phyloP scores from a whole-genome alignment of 2,888 invertebrate species.

The Acholoe squamosa region DNA sequence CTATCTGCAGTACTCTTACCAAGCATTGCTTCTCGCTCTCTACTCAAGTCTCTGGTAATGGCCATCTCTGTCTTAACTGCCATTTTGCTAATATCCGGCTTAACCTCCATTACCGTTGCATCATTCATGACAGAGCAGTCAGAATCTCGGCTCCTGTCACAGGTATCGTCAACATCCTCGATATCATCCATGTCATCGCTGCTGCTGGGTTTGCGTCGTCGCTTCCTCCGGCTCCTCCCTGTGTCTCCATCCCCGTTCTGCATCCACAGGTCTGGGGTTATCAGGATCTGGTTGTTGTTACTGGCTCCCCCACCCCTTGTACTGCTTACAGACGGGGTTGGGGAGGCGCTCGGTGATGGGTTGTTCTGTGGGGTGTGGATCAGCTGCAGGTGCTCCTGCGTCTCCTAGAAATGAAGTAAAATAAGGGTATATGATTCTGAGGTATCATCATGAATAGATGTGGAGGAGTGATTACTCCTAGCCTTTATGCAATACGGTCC shows the following conservation, averaged over 20 bases:
- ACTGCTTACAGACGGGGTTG: background rate
- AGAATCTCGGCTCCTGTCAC: background rate
- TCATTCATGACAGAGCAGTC: background rate
- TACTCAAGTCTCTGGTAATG: background rate
- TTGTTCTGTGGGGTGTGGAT: constrained; percentile 84
- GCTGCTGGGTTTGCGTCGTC: background rate
- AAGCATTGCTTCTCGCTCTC: constrained; percentile 21
- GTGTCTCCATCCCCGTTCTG: background rate
- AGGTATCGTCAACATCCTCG: background rate
- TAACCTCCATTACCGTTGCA: background rate
- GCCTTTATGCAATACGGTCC: too few relatives aligned
- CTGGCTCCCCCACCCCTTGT: background rate
- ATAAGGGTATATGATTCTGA: too few relatives aligned
- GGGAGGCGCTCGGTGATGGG: background rate
- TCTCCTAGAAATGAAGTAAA: constrained; percentile 85
- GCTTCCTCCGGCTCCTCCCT: background rate
- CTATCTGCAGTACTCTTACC: background rate
- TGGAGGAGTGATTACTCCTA: too few relatives aligned
- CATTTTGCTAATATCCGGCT: constrained; percentile 53
- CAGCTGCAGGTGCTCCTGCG: constrained; percentile 92
- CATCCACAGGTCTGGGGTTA: constrained; percentile 94
- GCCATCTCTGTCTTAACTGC: background rate
- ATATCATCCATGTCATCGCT: background rate
- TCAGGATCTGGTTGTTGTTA: constrained; percentile 84
- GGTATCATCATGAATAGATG: too few relatives aligned